Conservation (phyloP, 92 coral and sea anemone genomes). For the Hydrozoanthus gracilis region DNA sequence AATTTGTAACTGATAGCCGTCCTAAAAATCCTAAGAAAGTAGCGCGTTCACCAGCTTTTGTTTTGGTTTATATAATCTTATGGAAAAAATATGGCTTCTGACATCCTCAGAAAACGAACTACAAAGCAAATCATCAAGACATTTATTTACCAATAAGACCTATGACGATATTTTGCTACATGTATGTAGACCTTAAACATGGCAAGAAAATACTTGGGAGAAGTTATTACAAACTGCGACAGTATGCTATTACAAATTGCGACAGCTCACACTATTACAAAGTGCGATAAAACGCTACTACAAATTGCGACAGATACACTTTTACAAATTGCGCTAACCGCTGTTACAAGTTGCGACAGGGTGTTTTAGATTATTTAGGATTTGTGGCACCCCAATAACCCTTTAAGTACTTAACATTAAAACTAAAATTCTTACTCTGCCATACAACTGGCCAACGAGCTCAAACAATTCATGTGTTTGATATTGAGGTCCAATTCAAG, state of each 20-base stretch:
- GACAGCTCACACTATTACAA: neutral
- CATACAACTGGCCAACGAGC: too few species aligned
- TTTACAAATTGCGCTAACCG: constrained; percentile 4
- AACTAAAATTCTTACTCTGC: constrained; percentile 59
- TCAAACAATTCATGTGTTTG: constrained; percentile 63
- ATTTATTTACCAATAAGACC: too few species aligned
- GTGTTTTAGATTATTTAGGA: constrained; percentile 47
- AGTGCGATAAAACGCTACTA: too few species aligned
- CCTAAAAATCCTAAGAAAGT: neutral
- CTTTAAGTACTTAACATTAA: constrained; percentile 61
- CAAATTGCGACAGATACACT: neutral
- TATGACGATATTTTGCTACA: neutral
- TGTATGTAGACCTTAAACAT: neutral
- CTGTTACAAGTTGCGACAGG: constrained; percentile 12
- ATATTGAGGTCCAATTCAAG: constrained; percentile 53
- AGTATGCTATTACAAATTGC: too few species aligned
- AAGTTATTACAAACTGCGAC: too few species aligned
- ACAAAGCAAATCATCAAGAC: neutral
- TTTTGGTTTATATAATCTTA: too few species aligned
- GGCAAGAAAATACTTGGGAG: too few species aligned
- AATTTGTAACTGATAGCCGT: neutral
- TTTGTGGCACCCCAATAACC: constrained; percentile 21
- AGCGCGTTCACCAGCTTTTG: neutral
- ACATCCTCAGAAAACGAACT: neutral
- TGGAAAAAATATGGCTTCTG: too few species aligned